phyloP scores from a whole-genome alignment of 2,888 invertebrate genomes.

The Ophion obscuratus region DNA sequence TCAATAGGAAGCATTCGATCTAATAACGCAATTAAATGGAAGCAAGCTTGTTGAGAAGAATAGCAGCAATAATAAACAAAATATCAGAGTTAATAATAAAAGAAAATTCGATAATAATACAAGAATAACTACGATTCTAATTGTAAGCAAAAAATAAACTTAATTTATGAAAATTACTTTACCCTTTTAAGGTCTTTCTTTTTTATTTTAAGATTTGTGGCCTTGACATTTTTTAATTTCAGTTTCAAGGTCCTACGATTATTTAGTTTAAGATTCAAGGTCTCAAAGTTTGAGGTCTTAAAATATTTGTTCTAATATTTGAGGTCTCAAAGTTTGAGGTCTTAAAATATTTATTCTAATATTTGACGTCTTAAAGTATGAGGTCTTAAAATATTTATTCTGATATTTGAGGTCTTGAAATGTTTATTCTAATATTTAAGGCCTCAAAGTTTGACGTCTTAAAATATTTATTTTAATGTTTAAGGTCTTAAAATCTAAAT shows the following conservation, averaged over 20 bases:
- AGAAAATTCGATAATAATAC: too few species aligned
- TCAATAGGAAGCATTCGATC: slow-evolving; percentile 54
- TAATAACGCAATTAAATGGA: not conserved
- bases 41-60: not conserved
- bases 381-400: not conserved
- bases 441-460: too few species aligned
- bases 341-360: too few species aligned
- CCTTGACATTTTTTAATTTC: not conserved
- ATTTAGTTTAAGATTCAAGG: not conserved
- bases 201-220: not conserved
- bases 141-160: not conserved
- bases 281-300: too few species aligned
- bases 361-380: too few species aligned
- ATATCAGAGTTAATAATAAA: too few species aligned
- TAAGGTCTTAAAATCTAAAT: too few species aligned
- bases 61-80: too few species aligned
- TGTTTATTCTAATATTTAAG: not conserved
- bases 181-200: not conserved
- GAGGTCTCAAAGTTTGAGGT: too few species aligned
- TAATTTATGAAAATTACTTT: not conserved
- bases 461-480: too few species aligned
- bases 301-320: too few species aligned
- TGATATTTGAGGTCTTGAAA: not conserved
- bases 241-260: not conserved
- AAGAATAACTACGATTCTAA: not conserved